A percentile compares a stretch with the other conserved stretches of the same genome.
phyloP scores from a whole-genome alignment of 2,888 invertebrate genomes.

The Lochmaea capreae region DNA sequence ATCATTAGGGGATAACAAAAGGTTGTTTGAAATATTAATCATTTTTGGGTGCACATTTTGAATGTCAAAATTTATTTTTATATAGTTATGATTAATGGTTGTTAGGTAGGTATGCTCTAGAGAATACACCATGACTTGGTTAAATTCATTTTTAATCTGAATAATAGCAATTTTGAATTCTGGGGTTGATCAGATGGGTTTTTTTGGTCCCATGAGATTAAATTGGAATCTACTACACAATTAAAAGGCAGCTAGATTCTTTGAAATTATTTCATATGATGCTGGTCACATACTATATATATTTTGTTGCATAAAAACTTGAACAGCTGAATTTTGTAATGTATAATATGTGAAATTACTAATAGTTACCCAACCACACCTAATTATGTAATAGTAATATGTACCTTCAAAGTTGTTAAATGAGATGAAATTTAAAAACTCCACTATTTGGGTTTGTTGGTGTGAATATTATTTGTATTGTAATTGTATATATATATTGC shows the following conservation, averaged over 20 bases:
- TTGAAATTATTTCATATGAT: constrained; percentile 8
- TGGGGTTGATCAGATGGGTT: constrained; percentile 45
- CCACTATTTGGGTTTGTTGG: not conserved
- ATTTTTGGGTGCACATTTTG: constrained; percentile 64
- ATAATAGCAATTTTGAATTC: constrained; percentile 55
- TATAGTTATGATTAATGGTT: constrained; percentile 66
- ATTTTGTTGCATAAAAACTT: not conserved
- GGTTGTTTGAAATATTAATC: constrained; percentile 69
- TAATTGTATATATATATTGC: no score
- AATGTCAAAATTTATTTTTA: constrained; percentile 64
- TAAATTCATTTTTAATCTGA: constrained; percentile 58
- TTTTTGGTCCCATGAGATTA: constrained; percentile 44
- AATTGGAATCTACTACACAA: constrained; percentile 60
- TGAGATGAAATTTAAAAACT: not conserved
- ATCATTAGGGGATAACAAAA: constrained; percentile 62
- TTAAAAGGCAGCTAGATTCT: constrained; percentile 62
- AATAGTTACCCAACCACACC: not conserved
- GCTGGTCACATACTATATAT: not conserved
- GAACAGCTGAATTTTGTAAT: not conserved
- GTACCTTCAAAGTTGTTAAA: not conserved
- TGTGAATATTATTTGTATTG: not conserved
- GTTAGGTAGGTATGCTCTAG: constrained; percentile 60
- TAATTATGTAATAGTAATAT: not conserved
- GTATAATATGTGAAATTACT: not conserved
- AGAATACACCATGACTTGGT: constrained; percentile 62